phyloP scores from a whole-genome alignment of 2,888 invertebrate genomes.

The Platycheirus albimanus region DNA sequence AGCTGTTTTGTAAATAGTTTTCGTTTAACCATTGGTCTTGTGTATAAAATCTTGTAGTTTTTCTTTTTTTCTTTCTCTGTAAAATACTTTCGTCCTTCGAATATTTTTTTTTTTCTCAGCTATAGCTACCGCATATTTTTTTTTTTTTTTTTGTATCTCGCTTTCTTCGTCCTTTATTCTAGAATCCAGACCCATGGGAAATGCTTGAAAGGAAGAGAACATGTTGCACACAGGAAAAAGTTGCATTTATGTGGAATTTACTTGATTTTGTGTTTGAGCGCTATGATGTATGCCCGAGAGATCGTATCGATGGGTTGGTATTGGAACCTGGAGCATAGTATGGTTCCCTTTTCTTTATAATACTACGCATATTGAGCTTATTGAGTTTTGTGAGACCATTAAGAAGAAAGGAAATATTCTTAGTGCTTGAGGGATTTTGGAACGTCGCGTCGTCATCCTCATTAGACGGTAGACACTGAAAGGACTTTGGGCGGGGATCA shows the following conservation, averaged over 20 bases:
- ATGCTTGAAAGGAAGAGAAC: conserved; percentile 29
- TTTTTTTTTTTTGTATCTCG: conserved; percentile 6
- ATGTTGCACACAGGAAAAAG: conserved; percentile 58
- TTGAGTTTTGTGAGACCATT: conserved; percentile 41
- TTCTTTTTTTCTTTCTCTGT: conserved; percentile 12
- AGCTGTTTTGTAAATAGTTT: conserved; percentile 64
- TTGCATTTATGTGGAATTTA: conserved; percentile 58
- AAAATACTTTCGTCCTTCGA: conserved; percentile 21
- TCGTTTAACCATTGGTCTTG: conserved; percentile 57
- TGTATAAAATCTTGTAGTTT: conserved; percentile 8
- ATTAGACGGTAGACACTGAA: conserved; percentile 4
- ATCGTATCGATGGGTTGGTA: conserved; percentile 37
- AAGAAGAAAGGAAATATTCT: conserved; percentile 22
- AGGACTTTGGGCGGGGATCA: background rate
- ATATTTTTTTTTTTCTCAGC: conserved; percentile 7
- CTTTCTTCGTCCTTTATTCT: conserved; percentile 14
- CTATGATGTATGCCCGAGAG: conserved; percentile 47
- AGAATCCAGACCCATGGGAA: conserved; percentile 8
- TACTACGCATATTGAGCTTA: conserved; percentile 48
- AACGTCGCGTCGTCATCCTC: conserved; percentile 31
- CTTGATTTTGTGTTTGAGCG: conserved; percentile 43
- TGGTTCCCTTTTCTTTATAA: conserved; percentile 4
- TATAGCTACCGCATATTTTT: background rate
- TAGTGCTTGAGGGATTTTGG: conserved; percentile 36
- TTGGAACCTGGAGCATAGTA: background rate